A percentile compares a stretch with the other conserved stretches of the same genome.
phyloP scores from a whole-genome alignment of 2,113 vertebrate species.

The Hemiprocne comata region DNA sequence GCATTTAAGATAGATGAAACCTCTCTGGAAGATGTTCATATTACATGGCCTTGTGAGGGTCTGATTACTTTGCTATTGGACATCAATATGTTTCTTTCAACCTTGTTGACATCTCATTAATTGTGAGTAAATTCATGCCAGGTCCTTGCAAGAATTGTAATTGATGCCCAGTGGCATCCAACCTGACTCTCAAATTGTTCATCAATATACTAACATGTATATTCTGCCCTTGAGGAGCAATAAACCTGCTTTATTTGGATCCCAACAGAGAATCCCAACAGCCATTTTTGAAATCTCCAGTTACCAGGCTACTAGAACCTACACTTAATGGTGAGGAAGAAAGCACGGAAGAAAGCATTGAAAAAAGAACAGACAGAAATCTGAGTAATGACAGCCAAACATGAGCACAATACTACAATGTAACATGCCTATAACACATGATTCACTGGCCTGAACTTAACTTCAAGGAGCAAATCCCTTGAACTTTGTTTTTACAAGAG shows the following conservation, averaged over 20 bases:
- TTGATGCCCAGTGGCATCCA: conserved; percentile 63
- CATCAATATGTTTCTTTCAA: conserved; percentile 74
- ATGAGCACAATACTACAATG: neutral
- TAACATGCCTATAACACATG: neutral
- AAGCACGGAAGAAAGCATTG: neutral
- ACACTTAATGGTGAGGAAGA: neutral
- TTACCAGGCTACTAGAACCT: neutral
- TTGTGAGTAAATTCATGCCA: conserved; percentile 67
- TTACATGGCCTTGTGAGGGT: conserved; percentile 61
- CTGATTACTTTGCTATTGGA: conserved; percentile 78
- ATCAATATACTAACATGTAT: conserved; percentile 73
- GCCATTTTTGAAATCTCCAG: neutral
- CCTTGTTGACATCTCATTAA: conserved; percentile 75
- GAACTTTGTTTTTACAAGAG: neutral
- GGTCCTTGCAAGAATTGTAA: conserved; percentile 62
- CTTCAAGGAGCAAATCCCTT: neutral
- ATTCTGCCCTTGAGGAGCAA: conserved; percentile 65
- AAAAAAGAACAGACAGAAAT: neutral
- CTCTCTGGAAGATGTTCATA: conserved; percentile 70
- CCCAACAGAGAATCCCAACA: neutral
- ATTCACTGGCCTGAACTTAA: neutral
- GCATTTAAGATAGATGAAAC: conserved; percentile 64
- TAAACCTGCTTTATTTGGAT: neutral
- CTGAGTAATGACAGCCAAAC: neutral
- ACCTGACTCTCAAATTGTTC: conserved; percentile 64